These are phyloP conservation scores for Marasmarcha lunaedactyla DNA, from an alignment of 2,888 invertebrate genomes.

Conservation along the genomic window DNA sequence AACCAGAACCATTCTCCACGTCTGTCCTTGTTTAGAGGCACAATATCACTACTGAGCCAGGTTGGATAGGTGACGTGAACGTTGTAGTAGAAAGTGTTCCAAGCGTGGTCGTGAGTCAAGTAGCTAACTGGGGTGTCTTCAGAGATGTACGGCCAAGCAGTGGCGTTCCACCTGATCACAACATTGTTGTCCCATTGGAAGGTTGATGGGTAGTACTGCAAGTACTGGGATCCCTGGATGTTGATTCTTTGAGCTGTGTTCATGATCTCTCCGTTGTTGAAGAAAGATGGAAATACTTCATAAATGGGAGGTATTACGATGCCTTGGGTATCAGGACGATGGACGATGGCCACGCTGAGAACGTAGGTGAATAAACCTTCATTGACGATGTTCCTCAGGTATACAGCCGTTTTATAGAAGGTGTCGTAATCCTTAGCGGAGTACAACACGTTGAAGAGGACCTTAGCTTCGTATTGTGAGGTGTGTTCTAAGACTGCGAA, in stretches of 20 bases:
- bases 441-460: slow-evolving; percentile 75
- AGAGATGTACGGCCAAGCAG: slow-evolving; percentile 65
- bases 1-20: slow-evolving; percentile 76
- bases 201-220: slow-evolving; percentile 37
- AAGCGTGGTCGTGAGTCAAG: slow-evolving; percentile 78
- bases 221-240: slow-evolving; percentile 35
- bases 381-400: slow-evolving; percentile 76
- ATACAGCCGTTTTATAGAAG: slow-evolving; percentile 77
- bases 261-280: slow-evolving; percentile 77
- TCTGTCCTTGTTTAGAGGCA: slow-evolving; percentile 62
- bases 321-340: slow-evolving; percentile 73
- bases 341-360: slow-evolving; percentile 71
- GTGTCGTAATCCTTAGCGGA: slow-evolving; percentile 79
- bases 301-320: slow-evolving; percentile 77
- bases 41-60: slow-evolving; percentile 71
- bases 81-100: slow-evolving; percentile 76
- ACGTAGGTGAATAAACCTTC: slow-evolving; percentile 78
- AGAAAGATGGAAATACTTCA: slow-evolving; percentile 79
- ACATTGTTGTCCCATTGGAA: slow-evolving; percentile 54
- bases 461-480: slow-evolving; percentile 73
- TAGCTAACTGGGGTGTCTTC: slow-evolving; percentile 73
- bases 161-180: slow-evolving; percentile 74
- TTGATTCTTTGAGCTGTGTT: slow-evolving; percentile 74
- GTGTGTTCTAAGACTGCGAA: slow-evolving; percentile 68
- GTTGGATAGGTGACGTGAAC: slow-evolving; percentile 72